Evolutionary conservation across 2,113 vertebrate genomes (phyloP), one percentile per base, ranked within the genome.

Genomic region (Ahaetulla prasina): DNA sequence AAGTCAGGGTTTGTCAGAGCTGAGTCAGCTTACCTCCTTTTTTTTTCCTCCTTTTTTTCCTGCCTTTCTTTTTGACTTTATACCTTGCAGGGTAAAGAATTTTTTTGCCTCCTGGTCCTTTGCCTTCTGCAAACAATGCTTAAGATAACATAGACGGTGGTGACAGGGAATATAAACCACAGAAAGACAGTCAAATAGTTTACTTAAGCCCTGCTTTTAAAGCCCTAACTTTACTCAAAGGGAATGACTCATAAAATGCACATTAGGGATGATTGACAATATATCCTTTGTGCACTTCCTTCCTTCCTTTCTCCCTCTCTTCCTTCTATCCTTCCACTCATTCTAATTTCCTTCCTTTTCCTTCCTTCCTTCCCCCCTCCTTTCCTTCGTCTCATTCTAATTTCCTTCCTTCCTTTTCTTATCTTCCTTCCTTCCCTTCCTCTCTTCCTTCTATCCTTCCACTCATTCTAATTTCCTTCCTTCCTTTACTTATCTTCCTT

Each of bases 141-240:
- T 93, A 94, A 96, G 74, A 95, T 90, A 96, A 96, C 0, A 30
- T 87, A 96, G 95, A 95, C 94, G 94, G 89, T 93, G 94, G 89
- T 95, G 95, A 94, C 96, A 96, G 95, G 94, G 95, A 89, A 92
- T 94, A 87, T 74, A 96, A 95, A 93, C 93, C 95, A 96, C 94
- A 94, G 52, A 94, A 90, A 94, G 87, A 52, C 91, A 60, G 92
- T 93, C 53, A 93, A 95, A 95, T 95, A 0, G 94, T 93, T 94
- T 20, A 49, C 30, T 57, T 74, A 89, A 89, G 43, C 74, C 23
- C 35, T 22, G 49, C 91, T 74, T 68, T 74, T 25, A 92, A 80
- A n/a, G n/a, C n/a, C n/a, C 23, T 54, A 53, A 74, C 86, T 25
- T 10, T 43, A 52, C 4, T 89, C 16, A 89, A 16, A 90, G 91